Base-by-base conservation (phyloP, 1,140 invertebrate genomes). In the Drosophila tropicalis region DNA sequence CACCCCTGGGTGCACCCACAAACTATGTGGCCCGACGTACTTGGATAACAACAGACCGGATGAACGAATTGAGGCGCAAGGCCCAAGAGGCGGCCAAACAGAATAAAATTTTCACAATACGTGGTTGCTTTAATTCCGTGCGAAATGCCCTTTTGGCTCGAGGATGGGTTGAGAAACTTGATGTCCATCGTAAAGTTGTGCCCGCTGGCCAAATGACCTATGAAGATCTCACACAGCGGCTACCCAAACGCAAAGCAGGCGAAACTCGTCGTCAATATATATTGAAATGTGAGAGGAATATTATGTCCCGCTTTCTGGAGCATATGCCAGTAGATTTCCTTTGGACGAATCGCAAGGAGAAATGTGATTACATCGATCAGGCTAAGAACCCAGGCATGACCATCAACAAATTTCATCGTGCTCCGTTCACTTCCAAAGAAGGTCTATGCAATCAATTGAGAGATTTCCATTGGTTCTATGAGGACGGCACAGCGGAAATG, bases 351-450 rank as follows among this genome's bases (percentile, higher is more conserved):
- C 95, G 96, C 62, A 94, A 96, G 67, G 97, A 98, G 79, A 95
- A 95, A 92, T 95, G 96, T 68, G 91, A 92, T 55, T 92, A 90
- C 41, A 89, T 92, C 5, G 91, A 92, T 70, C 90, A 91, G 67
- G 89, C 91, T 19, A 92, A 92, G 41, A 92, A 92, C 80, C 90
- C 90, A 5, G 76, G 79, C 32, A 92, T 92, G 87, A 84, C 84
- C 34, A 92, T 92, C 32, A 92, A 92, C 62, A 92, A 92, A 66
- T 98, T 96, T 91, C 95, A 94, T 67, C 95, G 96, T 74, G 96
- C 97, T 0, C 94, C 95, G 58, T 98, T 98, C 90, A 98, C 97
- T 1, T 98, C 97, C 0, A 98, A 98, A 94, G 96, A 97, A 93
- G 96, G 97, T 34, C 92, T 98, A 25, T 97, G 96, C 75, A 94